A percentile compares a stretch with the other conserved stretches of the same genome.
phyloP scores from a whole-genome alignment of 2,113 vertebrate genomes.

The Tinamus guttatus region DNA sequence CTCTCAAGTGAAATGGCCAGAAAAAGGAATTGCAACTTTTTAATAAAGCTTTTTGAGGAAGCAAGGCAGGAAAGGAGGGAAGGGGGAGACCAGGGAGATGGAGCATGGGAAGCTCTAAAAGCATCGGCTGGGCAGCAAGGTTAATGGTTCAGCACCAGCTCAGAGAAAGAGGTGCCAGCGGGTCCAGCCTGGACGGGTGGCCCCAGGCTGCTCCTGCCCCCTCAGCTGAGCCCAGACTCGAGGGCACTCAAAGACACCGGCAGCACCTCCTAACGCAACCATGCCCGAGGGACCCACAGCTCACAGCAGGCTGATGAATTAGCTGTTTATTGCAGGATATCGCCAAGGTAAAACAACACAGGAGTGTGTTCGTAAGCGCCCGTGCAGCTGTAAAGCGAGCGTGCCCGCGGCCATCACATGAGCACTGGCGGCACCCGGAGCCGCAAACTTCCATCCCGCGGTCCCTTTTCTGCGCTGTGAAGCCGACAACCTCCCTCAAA shows the following conservation, averaged over 20 bases:
- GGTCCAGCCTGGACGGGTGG: neutral
- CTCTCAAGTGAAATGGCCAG: conserved; percentile 33
- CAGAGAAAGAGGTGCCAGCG: neutral
- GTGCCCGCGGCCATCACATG: neutral
- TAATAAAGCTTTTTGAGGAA: neutral
- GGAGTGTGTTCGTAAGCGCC: neutral
- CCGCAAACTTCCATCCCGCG: too few species aligned
- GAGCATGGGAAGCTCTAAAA: neutral
- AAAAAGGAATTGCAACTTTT: conserved; percentile 9
- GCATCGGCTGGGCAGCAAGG: neutral
- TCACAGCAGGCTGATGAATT: neutral
- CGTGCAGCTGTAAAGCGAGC: neutral
- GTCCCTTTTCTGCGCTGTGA: too few species aligned
- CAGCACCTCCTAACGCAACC: neutral
- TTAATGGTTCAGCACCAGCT: neutral
- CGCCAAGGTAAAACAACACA: neutral
- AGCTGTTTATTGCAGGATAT: neutral
- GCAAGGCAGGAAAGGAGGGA: neutral
- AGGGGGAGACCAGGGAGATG: neutral
- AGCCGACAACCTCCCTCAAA: neutral
- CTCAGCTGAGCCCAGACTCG: neutral
- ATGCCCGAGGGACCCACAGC: neutral
- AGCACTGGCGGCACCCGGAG: neutral
- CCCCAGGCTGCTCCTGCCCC: neutral
- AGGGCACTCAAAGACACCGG: neutral